These are phyloP conservation scores for Pseudomyrmex flavicornis DNA, from an alignment of 1,140 invertebrate genomes.

Conservation along the genomic window DNA sequence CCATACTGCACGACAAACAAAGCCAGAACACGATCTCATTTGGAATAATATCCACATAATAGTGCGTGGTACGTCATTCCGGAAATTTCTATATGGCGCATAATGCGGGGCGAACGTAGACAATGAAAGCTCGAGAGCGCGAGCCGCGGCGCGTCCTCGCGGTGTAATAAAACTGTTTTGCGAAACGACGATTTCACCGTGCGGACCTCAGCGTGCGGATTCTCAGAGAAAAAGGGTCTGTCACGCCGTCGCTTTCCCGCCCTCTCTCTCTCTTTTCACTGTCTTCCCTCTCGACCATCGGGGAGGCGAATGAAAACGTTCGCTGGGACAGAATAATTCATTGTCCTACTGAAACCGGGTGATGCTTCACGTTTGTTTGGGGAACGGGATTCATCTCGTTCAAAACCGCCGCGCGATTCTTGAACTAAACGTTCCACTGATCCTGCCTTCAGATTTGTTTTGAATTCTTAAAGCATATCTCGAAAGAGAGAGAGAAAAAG, in stretches of 20 bases:
- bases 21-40: conserved; percentile 41
- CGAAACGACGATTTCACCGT: conserved; percentile 57
- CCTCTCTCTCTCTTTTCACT: conserved; percentile 34
- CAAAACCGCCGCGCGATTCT: conserved; percentile 63
- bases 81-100: conserved; percentile 62
- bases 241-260: conserved; percentile 28
- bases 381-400: conserved; percentile 75
- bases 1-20: background rate
- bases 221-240: conserved; percentile 49
- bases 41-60: conserved; percentile 59
- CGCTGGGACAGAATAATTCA: conserved; percentile 80
- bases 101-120: conserved; percentile 53
- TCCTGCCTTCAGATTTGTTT: conserved; percentile 62
- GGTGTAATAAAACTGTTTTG: conserved; percentile 65
- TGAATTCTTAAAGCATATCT: conserved; percentile 49
- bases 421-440: conserved; percentile 26
- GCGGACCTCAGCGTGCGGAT: conserved; percentile 14
- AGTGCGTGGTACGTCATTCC: conserved; percentile 51
- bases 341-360: conserved; percentile 73
- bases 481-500: too few relatives aligned
- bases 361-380: conserved; percentile 76
- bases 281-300: conserved; percentile 54
- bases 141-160: conserved; percentile 35
- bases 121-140: background rate
- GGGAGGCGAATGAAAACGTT: conserved; percentile 80